phyloP scores from a whole-genome alignment of 2,888 invertebrate species.

The Malthinus flaveolus region DNA sequence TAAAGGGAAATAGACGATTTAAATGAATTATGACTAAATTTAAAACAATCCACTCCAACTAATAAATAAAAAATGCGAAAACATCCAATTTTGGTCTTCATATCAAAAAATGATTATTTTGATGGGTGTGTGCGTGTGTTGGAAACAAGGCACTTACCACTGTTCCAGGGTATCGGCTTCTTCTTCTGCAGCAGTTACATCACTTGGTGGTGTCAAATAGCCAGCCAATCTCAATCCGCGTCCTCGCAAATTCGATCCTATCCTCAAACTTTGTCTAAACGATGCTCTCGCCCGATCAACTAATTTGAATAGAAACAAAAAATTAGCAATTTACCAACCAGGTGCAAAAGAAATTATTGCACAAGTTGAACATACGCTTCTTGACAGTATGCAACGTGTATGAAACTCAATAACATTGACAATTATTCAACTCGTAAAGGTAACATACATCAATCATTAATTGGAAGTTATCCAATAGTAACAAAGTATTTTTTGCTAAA shows the following conservation, averaged over 20 bases:
- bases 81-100: too few species aligned
- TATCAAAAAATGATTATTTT: too few species aligned
- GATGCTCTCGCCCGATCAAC: slow-evolving; percentile 69
- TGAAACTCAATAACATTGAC: slow-evolving; percentile 1
- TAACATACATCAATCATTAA: slow-evolving; percentile 5
- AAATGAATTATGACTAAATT: too few species aligned
- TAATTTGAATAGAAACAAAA: slow-evolving; percentile 38
- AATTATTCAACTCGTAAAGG: neutral
- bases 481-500: slow-evolving; percentile 3
- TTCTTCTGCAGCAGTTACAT: slow-evolving; percentile 65
- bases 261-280: slow-evolving; percentile 62
- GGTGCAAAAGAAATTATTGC: neutral
- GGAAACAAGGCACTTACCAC: slow-evolving; percentile 46
- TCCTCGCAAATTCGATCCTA: slow-evolving; percentile 57
- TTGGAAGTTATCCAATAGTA: slow-evolving; percentile 5
- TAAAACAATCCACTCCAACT: too few species aligned
- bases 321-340: neutral
- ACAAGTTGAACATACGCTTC: neutral
- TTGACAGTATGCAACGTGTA: neutral
- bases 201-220: slow-evolving; percentile 63
- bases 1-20: too few species aligned
- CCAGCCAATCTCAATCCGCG: slow-evolving; percentile 61
- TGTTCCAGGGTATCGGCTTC: slow-evolving; percentile 59
- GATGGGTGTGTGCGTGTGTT: too few species aligned
- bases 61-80: too few species aligned